A percentile compares a stretch with the other conserved stretches of the same genome.
Evolutionary conservation across 2,113 vertebrate species (phyloP).

Genomic region (Oenanthe melanoleuca): DNA sequence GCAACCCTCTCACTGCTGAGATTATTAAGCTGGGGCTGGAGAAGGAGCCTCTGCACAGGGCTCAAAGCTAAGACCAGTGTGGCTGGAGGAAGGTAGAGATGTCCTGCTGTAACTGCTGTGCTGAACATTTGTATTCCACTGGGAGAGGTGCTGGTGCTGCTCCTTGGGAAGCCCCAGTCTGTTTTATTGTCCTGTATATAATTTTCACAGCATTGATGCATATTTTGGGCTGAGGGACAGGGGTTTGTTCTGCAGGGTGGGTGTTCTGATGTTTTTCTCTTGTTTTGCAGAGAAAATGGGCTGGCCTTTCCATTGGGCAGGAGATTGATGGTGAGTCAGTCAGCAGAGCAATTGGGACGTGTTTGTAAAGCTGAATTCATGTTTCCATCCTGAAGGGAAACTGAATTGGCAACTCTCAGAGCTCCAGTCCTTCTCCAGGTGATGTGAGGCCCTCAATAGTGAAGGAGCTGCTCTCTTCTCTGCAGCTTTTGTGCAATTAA

Average conservation of each 20-base stretch:
- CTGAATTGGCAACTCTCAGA: background rate
- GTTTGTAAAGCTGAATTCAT: background rate
- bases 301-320: constrained; percentile 91
- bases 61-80: constrained; percentile 76
- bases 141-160: background rate
- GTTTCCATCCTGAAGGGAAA: background rate
- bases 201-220: accelerated
- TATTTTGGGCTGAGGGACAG: background rate
- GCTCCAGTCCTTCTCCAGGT: background rate
- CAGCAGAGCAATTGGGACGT: accelerated
- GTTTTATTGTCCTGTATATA: background rate
- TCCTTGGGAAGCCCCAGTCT: background rate
- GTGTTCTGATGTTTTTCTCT: background rate
- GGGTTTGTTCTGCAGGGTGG: background rate
- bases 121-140: accelerated
- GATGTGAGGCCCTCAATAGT: accelerated
- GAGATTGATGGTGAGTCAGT: constrained; percentile 88
- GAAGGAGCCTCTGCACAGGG: constrained; percentile 86
- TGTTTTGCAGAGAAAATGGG: constrained; percentile 91
- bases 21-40: constrained; percentile 86
- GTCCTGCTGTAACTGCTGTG: background rate
- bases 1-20: constrained; percentile 80
- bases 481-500: background rate
- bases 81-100: constrained; percentile 83
- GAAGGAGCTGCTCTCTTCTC: background rate